Evolutionary conservation across 92 coral and sea anemone genomes (phyloP).

Genomic region (Desmophyllum pertusum): DNA sequence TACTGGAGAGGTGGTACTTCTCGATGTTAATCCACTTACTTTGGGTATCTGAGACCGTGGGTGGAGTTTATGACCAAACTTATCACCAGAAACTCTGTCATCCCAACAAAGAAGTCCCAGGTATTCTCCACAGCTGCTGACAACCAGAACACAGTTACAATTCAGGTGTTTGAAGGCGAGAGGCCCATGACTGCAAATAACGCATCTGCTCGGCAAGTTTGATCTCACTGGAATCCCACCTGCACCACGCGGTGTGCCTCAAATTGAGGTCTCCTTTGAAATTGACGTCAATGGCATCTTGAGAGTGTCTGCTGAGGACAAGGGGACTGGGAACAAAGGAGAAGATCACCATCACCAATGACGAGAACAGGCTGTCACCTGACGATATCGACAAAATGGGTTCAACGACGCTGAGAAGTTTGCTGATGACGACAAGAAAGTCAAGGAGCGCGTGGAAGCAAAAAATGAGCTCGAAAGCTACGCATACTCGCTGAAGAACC

Average conservation of each 20-base stretch:
- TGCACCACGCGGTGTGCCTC: slow-evolving; percentile 99
- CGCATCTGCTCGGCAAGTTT: slow-evolving; percentile 95
- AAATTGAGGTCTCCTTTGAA: slow-evolving; percentile 97
- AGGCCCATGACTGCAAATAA: slow-evolving; percentile 98
- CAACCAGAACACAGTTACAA: slow-evolving; percentile 98
- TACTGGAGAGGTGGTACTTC: slow-evolving; percentile 95
- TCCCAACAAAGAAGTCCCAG: slow-evolving; percentile 98
- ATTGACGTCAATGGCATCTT: slow-evolving; percentile 98
- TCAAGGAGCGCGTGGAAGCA: slow-evolving; percentile 91
- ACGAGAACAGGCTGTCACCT: slow-evolving; percentile 96
- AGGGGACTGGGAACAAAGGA: slow-evolving; percentile 99
- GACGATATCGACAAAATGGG: slow-evolving; percentile 99
- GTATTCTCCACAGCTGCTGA: slow-evolving; percentile 99
- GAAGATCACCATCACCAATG: slow-evolving; percentile 98
- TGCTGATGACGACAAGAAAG: slow-evolving; percentile 98
- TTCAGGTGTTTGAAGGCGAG: slow-evolving; percentile 97
- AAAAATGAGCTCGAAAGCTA: slow-evolving; percentile 97
- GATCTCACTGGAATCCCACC: slow-evolving; percentile 98
- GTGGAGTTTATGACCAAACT: slow-evolving; percentile 99
- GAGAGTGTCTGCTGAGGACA: slow-evolving; percentile 98
- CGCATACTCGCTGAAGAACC: slow-evolving; percentile 96
- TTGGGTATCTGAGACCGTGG: slow-evolving; percentile 98
- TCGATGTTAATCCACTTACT: slow-evolving; percentile 97
- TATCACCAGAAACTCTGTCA: slow-evolving; percentile 92
- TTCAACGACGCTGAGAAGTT: slow-evolving; percentile 98